Percentiles rank a stretch among this genome's conserved stretches.
Evolutionary conservation across 2,888 invertebrate species (phyloP).

Genomic region (Drosophila merina): DNA sequence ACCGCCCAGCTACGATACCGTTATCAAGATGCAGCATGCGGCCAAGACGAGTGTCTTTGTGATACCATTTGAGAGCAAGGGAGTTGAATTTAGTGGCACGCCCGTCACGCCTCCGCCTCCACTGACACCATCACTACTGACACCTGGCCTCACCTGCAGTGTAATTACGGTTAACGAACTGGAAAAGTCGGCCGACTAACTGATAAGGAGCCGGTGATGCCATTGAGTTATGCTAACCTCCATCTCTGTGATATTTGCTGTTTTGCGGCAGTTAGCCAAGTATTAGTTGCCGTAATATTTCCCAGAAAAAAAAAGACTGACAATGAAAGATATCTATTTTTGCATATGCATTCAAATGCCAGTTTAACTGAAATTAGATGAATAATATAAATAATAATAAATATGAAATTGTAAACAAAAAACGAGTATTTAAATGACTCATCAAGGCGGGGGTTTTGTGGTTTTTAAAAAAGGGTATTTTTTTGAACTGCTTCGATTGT

Average conservation of each 20-base stretch:
- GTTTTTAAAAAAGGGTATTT: slow-evolving; percentile 10
- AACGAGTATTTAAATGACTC: slow-evolving; percentile 11
- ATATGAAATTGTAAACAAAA: background rate
- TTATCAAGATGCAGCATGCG: slow-evolving; percentile 79
- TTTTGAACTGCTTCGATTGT: background rate
- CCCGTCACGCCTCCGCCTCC: background rate
- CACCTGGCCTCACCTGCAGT: slow-evolving; percentile 52
- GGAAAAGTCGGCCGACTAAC: slow-evolving; percentile 65
- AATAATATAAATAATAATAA: slow-evolving; percentile 22
- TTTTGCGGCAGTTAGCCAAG: slow-evolving; percentile 41
- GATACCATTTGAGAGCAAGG: slow-evolving; percentile 74
- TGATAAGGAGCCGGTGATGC: slow-evolving; percentile 27
- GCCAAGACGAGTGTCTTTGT: slow-evolving; percentile 80
- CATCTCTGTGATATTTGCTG: slow-evolving; percentile 70
- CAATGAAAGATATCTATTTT: slow-evolving; percentile 31
- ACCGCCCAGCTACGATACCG: slow-evolving; percentile 83
- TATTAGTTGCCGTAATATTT: slow-evolving; percentile 41
- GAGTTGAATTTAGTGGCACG: slow-evolving; percentile 15
- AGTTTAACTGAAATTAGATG: slow-evolving; percentile 44
- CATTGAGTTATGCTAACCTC: slow-evolving; percentile 15
- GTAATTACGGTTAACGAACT: slow-evolving; percentile 80
- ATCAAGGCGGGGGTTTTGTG: background rate
- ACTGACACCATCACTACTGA: background rate
- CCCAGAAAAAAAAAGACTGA: slow-evolving; percentile 37
- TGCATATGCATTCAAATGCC: slow-evolving; percentile 36